phyloP scores from a whole-genome alignment of 2,888 invertebrate genomes.

The Andrena trimmerana region DNA sequence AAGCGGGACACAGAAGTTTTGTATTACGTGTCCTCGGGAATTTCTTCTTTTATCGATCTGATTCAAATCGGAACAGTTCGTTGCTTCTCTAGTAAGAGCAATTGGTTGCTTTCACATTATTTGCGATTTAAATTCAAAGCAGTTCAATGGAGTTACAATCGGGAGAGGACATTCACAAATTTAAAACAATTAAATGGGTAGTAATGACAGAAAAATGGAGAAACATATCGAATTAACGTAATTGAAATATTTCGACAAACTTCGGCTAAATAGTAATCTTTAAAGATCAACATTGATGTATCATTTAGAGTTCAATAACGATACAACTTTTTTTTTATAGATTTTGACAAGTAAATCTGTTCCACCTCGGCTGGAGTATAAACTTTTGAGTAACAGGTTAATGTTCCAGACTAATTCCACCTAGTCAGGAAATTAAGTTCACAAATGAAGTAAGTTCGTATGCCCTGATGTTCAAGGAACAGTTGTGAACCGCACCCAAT shows the following conservation, averaged over 20 bases:
- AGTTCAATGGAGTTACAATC: background rate
- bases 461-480: background rate
- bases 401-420: background rate
- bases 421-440: background rate
- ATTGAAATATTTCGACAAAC: slow-evolving; percentile 8
- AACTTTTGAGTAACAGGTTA: background rate
- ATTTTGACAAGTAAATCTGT: background rate
- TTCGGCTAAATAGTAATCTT: background rate
- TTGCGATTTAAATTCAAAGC: slow-evolving; percentile 4
- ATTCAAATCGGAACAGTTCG: background rate
- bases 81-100: background rate
- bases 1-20: slow-evolving; percentile 7
- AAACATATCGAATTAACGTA: slow-evolving; percentile 5
- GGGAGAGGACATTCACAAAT: background rate
- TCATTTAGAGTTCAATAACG: background rate
- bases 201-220: background rate
- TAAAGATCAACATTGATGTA: slow-evolving; percentile 10
- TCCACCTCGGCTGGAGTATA: slow-evolving; percentile 26
- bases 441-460: background rate
- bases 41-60: background rate
- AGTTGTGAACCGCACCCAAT: slow-evolving; percentile 20
- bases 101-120: background rate
- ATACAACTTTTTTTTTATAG: background rate
- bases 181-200: background rate
- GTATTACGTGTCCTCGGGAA: slow-evolving; percentile 12